Base-by-base conservation (phyloP, 2,888 invertebrate species). In the Strigamia crassipes region DNA sequence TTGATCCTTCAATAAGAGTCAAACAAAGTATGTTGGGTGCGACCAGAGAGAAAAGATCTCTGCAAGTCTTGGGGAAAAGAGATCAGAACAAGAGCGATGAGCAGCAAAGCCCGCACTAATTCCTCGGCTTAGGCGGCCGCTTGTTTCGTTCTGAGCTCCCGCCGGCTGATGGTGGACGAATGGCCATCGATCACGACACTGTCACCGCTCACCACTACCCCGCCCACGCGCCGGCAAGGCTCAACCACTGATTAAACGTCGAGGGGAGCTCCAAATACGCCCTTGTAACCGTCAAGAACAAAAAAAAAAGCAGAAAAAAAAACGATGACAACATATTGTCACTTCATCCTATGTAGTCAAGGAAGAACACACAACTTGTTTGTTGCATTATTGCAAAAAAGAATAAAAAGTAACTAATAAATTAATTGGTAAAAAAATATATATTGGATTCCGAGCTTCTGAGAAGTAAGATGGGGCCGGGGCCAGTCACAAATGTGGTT, bases 41-140 rank as follows among this genome's bases (percentile, higher is more conserved):
- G 31, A n/a, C 73, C 27, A 73, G 73, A 27, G 31, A 73, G 73
- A 73, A 73, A 73, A 73, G 73, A 73, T 73, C 73, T 73, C 73
- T 56, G 56, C 56, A 56, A 56, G 56, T 56, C 18, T 56, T 4
- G 56, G 73, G 12, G 61, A 66, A 80, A 51, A 41, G 56, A 18
- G 81, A 81, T 81, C 61, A 61, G 81, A 81, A 81, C 81, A 81
- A 81, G 81, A 81, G 81, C 81, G 81, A 81, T 81, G 81, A 81
- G 81, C 81, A 61, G 61, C 81, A 81, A 81, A 81, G 81, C 81
- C 81, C 38, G 61, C 81, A 61, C 81, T 81, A 81, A 81, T 81
- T 81, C 81, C 81, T 34, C 80, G 66, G 81, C 81, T 81, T 81
- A 81, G 66, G 34, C 34, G 34, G 81, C 81, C 81, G 66, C 42